Base-by-base conservation (phyloP, 2,888 invertebrate species). In the Callyntrura sp. region DNA sequence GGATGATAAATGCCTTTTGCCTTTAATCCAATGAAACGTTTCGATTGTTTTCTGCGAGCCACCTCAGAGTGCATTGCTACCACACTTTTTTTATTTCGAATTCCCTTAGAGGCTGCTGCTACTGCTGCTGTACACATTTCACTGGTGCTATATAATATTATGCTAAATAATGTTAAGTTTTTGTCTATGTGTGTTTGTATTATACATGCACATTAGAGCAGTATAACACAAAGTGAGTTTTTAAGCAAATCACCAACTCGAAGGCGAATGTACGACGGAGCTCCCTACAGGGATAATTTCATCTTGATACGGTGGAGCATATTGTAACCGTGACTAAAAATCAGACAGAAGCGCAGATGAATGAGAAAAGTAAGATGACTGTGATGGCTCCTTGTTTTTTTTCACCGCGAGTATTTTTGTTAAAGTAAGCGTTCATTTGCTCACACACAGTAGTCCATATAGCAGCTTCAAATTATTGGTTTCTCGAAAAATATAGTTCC, bases 211-310 rank as follows among this genome's bases (percentile, higher is more conserved):
- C 20, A 62, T 81, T 81, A 81, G 11, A 43, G 45, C 45, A 62
- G 60, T 81, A 81, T 81, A 81, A 81, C 81, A 60, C 79, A 65
- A 43, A 48, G 83, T 48, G 23, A 28, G 28, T 68, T 86, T 57
- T 70, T 20, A 25, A 87, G 81, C 17, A 57, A 68, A 51, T 68
- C 20, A 65, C 25, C 43, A 23, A 35, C 35, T 57, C 55, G 14
- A 51, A 51, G 55, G 55, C 48, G 62, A 55, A 55, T 76, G 43
- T 14, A 43, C 35, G 35, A 35, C 35, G 35, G 68, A 79, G 89
- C 68, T 79, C 89, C 89, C 89, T 89, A 85, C 89, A 89, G 85
- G 89, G 89, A 85, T 89, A 89, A 89, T 89, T 89, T 65, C 17
- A 84, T 88, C 78, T 89, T 79, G 89, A 89, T 85, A 20, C 17